Percentiles rank a stretch among this genome's conserved stretches.
Conservation (phyloP, 35 echinoderm and acorn worm species). For the Eucidaris tribuloides region DNA sequence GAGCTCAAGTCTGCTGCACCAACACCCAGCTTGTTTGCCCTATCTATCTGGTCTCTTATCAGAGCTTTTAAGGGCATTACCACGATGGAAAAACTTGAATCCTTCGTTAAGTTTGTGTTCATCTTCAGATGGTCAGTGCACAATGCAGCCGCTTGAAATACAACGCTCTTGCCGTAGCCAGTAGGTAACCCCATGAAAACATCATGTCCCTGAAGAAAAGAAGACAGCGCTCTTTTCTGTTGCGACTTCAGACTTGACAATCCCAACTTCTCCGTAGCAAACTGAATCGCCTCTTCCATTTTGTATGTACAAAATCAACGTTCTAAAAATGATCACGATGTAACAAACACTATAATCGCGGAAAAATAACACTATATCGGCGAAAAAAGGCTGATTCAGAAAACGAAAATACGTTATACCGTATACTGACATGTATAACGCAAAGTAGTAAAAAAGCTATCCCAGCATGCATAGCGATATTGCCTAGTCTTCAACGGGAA, state of each 20-base stretch:
- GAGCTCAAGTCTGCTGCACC: slow-evolving; percentile 15
- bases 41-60: slow-evolving; percentile 31
- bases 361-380: too few species aligned
- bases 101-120: not conserved
- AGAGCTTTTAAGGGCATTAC: slow-evolving; percentile 29
- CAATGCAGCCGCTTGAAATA: slow-evolving; percentile 21
- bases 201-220: slow-evolving; percentile 20
- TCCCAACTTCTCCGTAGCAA: not conserved
- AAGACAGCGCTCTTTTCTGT: slow-evolving; percentile 28
- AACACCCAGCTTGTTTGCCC: slow-evolving; percentile 30
- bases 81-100: not conserved
- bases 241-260: not conserved
- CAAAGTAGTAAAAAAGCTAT: too few species aligned
- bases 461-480: too few species aligned
- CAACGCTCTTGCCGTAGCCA: slow-evolving; percentile 46
- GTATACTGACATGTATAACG: too few species aligned
- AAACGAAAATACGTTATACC: too few species aligned
- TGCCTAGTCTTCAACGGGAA: too few species aligned
- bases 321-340: too few species aligned
- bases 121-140: slow-evolving; percentile 1
- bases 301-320: too few species aligned
- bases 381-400: too few species aligned
- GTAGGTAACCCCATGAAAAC: slow-evolving; percentile 35
- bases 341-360: too few species aligned
- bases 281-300: too few species aligned